Percentiles rank a stretch among this genome's conserved stretches.
Conservation (phyloP, 2,888 invertebrate species). For the Ectemnius cavifrons region DNA sequence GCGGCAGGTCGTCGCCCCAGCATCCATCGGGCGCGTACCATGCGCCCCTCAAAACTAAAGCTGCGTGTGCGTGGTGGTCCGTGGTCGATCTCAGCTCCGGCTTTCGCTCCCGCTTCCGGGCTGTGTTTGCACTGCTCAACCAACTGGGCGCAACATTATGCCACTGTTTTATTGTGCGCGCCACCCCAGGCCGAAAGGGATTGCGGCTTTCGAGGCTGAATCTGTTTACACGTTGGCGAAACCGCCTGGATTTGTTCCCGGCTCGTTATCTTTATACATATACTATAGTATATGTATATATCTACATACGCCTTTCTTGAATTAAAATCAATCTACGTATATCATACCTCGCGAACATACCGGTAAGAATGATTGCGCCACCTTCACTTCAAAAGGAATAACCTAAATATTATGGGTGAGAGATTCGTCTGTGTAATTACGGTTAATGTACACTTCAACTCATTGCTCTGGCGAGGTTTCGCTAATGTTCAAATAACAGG, state of each 20-base stretch:
- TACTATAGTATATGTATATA: too few species aligned
- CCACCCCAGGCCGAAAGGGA: conserved; percentile 49
- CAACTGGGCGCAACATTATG: conserved; percentile 71
- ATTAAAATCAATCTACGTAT: too few species aligned
- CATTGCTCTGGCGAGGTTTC: conserved; percentile 39
- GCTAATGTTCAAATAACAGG: conserved; percentile 21
- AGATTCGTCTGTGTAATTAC: conserved; percentile 7
- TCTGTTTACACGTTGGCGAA: conserved; percentile 61
- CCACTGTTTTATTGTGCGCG: conserved; percentile 75
- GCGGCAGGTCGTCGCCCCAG: too few species aligned
- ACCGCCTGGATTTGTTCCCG: conserved; percentile 56
- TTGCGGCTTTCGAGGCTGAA: conserved; percentile 48
- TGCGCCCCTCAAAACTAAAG: conserved; percentile 52
- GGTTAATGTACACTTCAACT: conserved; percentile 38
- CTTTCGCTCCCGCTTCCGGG: conserved; percentile 16
- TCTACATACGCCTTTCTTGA: too few species aligned
- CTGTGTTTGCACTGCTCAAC: conserved; percentile 71
- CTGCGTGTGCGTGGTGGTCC: conserved; percentile 56
- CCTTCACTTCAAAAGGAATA: too few species aligned
- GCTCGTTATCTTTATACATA: too few species aligned
- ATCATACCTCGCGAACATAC: too few species aligned
- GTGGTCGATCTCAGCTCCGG: conserved; percentile 42
- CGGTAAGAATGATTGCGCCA: too few species aligned
- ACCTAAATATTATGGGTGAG: conserved; percentile 27
- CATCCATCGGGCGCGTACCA: conserved; percentile 5